A percentile compares a stretch with the other conserved stretches of the same genome.
phyloP scores from a whole-genome alignment of 2,113 vertebrate genomes.

The Thalassarche chlororhynchos region DNA sequence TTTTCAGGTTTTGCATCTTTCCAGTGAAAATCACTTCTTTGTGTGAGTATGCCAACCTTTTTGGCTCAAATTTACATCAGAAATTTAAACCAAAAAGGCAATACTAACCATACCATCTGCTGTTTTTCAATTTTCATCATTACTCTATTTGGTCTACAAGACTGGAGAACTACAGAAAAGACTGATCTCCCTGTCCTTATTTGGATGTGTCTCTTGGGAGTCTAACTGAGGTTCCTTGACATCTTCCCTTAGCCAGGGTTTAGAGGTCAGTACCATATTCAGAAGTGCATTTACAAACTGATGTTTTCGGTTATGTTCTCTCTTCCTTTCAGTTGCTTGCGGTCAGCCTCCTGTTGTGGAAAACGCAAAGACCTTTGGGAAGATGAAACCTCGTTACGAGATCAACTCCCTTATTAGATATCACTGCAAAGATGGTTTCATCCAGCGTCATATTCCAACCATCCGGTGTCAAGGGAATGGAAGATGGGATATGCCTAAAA shows the following conservation, averaged over 20 bases:
- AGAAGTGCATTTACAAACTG: background rate
- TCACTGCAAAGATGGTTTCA: slow-evolving; percentile 92
- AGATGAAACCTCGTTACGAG: slow-evolving; percentile 89
- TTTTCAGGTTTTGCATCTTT: background rate
- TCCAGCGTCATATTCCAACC: slow-evolving; percentile 93
- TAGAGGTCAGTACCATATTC: no score
- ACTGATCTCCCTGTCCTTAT: background rate
- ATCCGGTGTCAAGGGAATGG: slow-evolving; percentile 93
- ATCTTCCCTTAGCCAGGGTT: background rate
- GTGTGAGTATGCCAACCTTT: background rate
- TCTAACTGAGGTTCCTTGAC: background rate
- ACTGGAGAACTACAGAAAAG: background rate
- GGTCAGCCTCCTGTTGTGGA: slow-evolving; percentile 93
- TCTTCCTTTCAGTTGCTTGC: slow-evolving; percentile 84
- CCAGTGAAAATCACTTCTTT: background rate
- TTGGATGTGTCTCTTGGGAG: background rate
- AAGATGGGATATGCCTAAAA: slow-evolving; percentile 92
- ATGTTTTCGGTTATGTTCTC: background rate
- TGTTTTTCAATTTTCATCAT: background rate
- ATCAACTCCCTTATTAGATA: slow-evolving; percentile 96
- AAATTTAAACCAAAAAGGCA: background rate
- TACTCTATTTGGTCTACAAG: background rate
- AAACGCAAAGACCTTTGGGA: slow-evolving; percentile 93
- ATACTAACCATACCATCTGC: background rate
- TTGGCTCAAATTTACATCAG: background rate